A percentile compares a stretch with the other conserved stretches of the same genome.
Conservation (phyloP, 1,140 invertebrate genomes). For the Atta colombica region DNA sequence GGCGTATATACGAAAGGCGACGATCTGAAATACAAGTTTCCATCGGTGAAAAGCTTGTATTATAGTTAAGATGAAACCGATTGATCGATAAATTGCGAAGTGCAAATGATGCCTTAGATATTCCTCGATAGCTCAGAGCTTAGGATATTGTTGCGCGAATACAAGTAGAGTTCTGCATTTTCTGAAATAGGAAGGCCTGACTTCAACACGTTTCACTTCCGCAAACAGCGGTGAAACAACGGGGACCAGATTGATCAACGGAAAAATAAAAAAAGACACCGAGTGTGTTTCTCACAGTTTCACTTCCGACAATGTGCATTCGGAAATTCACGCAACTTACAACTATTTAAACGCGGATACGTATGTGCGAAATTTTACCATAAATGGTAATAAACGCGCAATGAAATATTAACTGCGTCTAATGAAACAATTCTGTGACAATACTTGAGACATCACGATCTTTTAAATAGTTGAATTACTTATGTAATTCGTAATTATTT, state of each 20-base stretch:
- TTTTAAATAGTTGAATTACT: not conserved
- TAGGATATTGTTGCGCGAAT: not conserved
- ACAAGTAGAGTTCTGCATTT: not conserved
- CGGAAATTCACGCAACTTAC: slow-evolving; percentile 32
- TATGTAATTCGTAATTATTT: not conserved
- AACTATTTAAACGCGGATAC: not conserved
- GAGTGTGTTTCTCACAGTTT: slow-evolving; percentile 66
- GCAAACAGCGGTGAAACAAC: slow-evolving; percentile 42
- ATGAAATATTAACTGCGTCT: not conserved
- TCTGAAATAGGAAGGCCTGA: not conserved
- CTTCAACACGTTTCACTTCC: slow-evolving; percentile 62
- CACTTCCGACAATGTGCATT: slow-evolving; percentile 44
- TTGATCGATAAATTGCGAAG: not conserved
- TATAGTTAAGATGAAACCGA: not conserved
- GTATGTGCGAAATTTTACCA: not conserved
- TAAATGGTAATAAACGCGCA: not conserved
- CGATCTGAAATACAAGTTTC: slow-evolving; percentile 10
- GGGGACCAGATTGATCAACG: slow-evolving; percentile 32
- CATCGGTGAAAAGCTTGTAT: not conserved
- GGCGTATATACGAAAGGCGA: not conserved
- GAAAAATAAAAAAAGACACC: slow-evolving; percentile 33
- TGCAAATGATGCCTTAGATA: slow-evolving; percentile 7
- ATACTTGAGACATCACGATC: not conserved
- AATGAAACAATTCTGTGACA: not conserved
- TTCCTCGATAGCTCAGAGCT: not conserved